Evolutionary conservation across 2,113 vertebrate genomes (phyloP).

Genomic region (Notarius quadriscutis): DNA sequence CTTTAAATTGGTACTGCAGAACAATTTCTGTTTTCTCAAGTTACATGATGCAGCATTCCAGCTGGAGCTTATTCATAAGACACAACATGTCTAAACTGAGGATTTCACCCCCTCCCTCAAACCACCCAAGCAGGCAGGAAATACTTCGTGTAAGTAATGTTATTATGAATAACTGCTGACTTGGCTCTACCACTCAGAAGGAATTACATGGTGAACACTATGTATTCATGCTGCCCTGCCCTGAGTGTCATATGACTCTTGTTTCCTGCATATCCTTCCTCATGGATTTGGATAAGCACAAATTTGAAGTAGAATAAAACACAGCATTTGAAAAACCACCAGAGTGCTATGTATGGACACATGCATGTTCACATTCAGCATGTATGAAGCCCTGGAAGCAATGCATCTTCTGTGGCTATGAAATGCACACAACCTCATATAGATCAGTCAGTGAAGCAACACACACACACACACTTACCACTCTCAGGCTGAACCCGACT

Average conservation of each 20-base stretch:
- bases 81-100: not conserved
- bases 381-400: constrained; percentile 13
- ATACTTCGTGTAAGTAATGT: not conserved
- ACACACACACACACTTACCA: constrained; percentile 36
- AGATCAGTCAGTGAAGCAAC: constrained; percentile 1
- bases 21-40: not conserved
- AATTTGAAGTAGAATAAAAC: not conserved
- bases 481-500: constrained; percentile 1
- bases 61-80: not conserved
- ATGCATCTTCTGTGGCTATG: constrained; percentile 3
- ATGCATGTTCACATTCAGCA: constrained; percentile 14
- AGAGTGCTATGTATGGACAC: not conserved
- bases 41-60: not conserved
- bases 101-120: not conserved
- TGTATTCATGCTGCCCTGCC: constrained; percentile 40
- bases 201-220: constrained; percentile 15
- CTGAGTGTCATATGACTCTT: constrained; percentile 55
- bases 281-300: constrained; percentile 20
- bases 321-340: not conserved
- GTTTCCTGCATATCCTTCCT: constrained; percentile 49
- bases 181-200: not conserved
- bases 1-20: not conserved
- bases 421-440: constrained; percentile 12
- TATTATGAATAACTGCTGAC: constrained; percentile 8
- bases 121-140: not conserved